These are phyloP conservation scores for Caenorhabditis virilis DNA, from an alignment of 2,888 invertebrate genomes.

Conservation along the genomic window DNA sequence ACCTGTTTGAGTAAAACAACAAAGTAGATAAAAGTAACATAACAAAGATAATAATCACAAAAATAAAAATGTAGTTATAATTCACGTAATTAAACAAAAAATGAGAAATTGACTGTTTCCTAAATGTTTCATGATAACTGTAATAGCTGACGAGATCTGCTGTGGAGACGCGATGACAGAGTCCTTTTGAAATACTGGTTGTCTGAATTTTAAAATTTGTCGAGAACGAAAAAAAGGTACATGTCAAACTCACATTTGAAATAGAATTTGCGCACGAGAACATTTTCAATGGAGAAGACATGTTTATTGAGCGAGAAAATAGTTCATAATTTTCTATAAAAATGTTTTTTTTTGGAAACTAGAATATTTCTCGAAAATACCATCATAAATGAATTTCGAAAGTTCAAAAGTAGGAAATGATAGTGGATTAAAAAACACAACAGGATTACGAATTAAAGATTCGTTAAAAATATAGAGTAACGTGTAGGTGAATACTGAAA, in stretches of 20 bases:
- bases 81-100: neutral
- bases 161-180: slow-evolving; percentile 24
- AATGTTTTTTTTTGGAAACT: neutral
- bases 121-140: slow-evolving; percentile 4
- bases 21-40: slow-evolving; percentile 1
- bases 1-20: neutral
- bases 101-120: neutral
- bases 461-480: neutral
- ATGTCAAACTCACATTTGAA: slow-evolving; percentile 12
- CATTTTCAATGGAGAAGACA: slow-evolving; percentile 8
- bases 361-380: slow-evolving; percentile 8
- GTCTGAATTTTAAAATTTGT: slow-evolving; percentile 13
- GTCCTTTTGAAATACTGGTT: slow-evolving; percentile 28
- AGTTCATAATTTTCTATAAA: no score
- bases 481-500: neutral
- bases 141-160: slow-evolving; percentile 15
- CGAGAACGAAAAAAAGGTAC: neutral
- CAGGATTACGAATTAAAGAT: neutral
- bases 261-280: slow-evolving; percentile 27
- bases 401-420: slow-evolving; percentile 4
- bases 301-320: no score
- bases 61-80: neutral
- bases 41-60: neutral
- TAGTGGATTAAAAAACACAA: slow-evolving; percentile 16
- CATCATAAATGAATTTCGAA: slow-evolving; percentile 16